phyloP scores from a whole-genome alignment of 2,888 invertebrate species.

The Suillia variegata region DNA sequence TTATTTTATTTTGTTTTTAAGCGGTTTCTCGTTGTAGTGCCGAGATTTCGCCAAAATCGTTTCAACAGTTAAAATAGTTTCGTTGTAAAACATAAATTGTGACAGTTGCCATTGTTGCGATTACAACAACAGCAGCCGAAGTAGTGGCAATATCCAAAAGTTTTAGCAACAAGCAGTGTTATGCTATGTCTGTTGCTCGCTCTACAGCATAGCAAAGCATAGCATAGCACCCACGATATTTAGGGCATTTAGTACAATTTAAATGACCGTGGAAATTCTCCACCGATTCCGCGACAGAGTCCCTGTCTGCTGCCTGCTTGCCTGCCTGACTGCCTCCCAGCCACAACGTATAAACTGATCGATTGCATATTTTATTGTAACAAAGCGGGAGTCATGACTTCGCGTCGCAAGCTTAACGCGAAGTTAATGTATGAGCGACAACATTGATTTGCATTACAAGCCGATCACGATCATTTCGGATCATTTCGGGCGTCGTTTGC shows the following conservation, averaged over 20 bases:
- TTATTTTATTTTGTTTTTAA: not conserved
- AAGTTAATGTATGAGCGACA: constrained; percentile 4
- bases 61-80: constrained; percentile 25
- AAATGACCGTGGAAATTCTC: not conserved
- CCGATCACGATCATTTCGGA: constrained; percentile 3
- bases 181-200: not conserved
- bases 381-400: not conserved
- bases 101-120: constrained; percentile 23
- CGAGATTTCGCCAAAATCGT: constrained; percentile 6
- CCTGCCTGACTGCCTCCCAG: not conserved
- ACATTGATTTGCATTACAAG: constrained; percentile 5
- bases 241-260: constrained; percentile 10
- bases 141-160: not conserved
- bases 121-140: constrained; percentile 13
- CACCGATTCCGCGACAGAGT: no score
- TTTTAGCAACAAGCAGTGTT: not conserved
- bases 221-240: constrained; percentile 4
- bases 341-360: constrained; percentile 11
- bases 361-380: constrained; percentile 18
- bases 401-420: not conserved
- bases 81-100: constrained; percentile 26
- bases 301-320: not conserved
- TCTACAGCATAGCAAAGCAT: not conserved
- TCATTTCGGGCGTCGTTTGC: no score
- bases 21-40: not conserved